These are phyloP conservation scores for Epinotia ramella DNA, from an alignment of 2,888 invertebrate genomes.

Conservation along the genomic window DNA sequence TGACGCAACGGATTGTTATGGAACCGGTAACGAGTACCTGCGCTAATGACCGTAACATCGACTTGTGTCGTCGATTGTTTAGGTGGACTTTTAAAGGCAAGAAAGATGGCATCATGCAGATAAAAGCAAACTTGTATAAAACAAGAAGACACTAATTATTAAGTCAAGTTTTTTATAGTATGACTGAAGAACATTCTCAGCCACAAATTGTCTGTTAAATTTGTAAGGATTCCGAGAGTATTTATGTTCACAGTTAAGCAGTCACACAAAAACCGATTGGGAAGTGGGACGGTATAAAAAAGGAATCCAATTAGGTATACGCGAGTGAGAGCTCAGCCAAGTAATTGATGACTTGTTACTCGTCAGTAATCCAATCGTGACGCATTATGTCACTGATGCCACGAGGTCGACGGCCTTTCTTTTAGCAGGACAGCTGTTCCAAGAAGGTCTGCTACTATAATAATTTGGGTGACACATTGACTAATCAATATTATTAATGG, in stretches of 20 bases:
- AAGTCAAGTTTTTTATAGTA: not conserved
- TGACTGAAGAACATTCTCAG: not conserved
- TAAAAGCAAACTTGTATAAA: too few species aligned
- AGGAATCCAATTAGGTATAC: constrained; percentile 44
- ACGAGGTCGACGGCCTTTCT: constrained; percentile 64
- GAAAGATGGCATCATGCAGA: too few species aligned
- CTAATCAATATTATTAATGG: not conserved
- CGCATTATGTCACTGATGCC: constrained; percentile 65
- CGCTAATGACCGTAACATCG: constrained; percentile 42
- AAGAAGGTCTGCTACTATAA: constrained; percentile 40
- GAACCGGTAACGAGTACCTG: constrained; percentile 35
- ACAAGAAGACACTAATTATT: not conserved
- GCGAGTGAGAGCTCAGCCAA: constrained; percentile 42
- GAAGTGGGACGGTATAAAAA: constrained; percentile 34
- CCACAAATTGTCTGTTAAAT: constrained; percentile 31
- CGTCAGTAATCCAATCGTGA: constrained; percentile 66
- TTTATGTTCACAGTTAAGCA: constrained; percentile 22
- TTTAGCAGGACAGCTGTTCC: constrained; percentile 50
- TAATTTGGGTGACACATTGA: constrained; percentile 49
- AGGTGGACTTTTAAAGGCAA: not conserved
- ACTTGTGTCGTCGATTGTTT: constrained; percentile 28
- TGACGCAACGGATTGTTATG: constrained; percentile 39
- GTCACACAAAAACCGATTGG: constrained; percentile 33
- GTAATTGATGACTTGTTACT: constrained; percentile 69
- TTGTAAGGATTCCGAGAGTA: constrained; percentile 48